Evolutionary conservation across 2,888 invertebrate species (phyloP), one percentile per base, ranked within the genome.

Genomic region (Eristalinus sepulchralis): DNA sequence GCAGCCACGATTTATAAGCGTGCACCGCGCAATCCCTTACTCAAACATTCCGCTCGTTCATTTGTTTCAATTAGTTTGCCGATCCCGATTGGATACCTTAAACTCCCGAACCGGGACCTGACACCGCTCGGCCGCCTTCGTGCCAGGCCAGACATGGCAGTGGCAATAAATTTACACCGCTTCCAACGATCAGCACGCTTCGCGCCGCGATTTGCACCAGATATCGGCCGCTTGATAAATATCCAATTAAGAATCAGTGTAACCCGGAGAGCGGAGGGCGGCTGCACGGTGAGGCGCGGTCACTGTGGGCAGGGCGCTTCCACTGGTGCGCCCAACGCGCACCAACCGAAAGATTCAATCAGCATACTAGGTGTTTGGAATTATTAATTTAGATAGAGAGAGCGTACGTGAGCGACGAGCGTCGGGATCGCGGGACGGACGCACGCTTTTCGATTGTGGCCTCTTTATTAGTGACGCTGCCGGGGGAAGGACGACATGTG

Each of bases 241-340:
- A 86, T 86, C 86, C 86, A 86, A 86, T 86, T 86, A 86, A 86
- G 83, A 75, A 75, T 75, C 79, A 79, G 83, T 79, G 66, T 73
- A 72, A 62, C 83, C 33, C 34, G 68, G 22, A 66, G 20, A 66
- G 55, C 34, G 11, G 27, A 64, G 11, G 31, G 68, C 64, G 24
- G 10, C 24, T 33, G 31, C 27, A 36, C 31, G 31, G 59, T 47
- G 57, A 53, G 17, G n/a, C 17, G 8, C 17, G 47, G 47, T 47
- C 47, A 17, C 8, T 57, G 24, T 66, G 13, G 67, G 72, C 57
- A 72, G 83, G 73, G 27, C 73, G 73, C 47, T 75, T 67, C 64
- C 47, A 71, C 11, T 34, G 36, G 17, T 47, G 17, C 47, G n/a
- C 3, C 17, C 47, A 47, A n/a, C 47, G 31, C 57, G 59, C 70